A percentile compares a stretch with the other conserved stretches of the same genome.
These are phyloP conservation scores for Tursiops truncatus DNA, from an alignment of 2,113 vertebrate genomes.

Conservation along the genomic window DNA sequence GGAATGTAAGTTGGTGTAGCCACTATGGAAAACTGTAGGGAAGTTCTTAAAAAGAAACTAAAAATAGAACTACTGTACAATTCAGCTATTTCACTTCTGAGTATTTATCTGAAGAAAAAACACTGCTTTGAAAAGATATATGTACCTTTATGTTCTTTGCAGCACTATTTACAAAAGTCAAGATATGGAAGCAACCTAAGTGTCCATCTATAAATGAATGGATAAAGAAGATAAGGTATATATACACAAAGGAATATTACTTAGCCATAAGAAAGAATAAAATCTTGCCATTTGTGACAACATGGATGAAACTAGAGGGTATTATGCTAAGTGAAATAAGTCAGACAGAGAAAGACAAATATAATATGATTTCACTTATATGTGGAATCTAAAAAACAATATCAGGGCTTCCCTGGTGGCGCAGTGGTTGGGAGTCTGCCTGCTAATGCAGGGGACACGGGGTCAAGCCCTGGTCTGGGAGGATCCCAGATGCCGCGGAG, in stretches of 20 bases:
- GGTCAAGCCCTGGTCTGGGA: too few species aligned
- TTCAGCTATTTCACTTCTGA: background rate
- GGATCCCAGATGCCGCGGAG: too few species aligned
- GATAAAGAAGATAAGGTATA: background rate
- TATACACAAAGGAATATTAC: background rate
- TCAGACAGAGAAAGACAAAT: background rate
- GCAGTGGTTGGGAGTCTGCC: too few species aligned
- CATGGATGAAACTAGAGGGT: background rate
- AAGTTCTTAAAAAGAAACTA: background rate
- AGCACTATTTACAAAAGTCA: background rate
- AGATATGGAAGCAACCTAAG: background rate
- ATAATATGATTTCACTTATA: background rate
- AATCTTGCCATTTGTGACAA: background rate
- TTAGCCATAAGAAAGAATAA: background rate
- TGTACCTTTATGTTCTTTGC: background rate
- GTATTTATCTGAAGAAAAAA: background rate
- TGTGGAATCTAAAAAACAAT: background rate
- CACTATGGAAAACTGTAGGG: background rate
- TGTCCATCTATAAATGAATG: background rate
- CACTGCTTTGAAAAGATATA: background rate
- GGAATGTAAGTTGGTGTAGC: background rate
- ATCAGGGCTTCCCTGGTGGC: background rate
- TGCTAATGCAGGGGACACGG: too few species aligned
- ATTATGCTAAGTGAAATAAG: background rate
- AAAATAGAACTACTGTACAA: background rate